Conservation (phyloP, 2,113 vertebrate genomes). For the Ceratotherium simum region DNA sequence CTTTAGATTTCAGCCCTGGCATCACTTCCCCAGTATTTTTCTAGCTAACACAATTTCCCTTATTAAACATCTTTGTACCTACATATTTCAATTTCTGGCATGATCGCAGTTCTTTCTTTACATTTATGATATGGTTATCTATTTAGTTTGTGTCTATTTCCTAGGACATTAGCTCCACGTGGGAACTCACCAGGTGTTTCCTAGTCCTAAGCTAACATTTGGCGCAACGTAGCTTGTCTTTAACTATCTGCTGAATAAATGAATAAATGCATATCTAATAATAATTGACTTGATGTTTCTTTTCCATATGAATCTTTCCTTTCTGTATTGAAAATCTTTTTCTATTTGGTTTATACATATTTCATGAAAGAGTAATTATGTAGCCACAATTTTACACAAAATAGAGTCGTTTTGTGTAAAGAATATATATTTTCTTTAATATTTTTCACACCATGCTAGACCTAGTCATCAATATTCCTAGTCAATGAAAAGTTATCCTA, state of each 20-base stretch:
- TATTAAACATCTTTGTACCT: background rate
- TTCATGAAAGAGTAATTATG: background rate
- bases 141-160: background rate
- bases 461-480: background rate
- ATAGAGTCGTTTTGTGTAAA: background rate
- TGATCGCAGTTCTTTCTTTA: background rate
- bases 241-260: background rate
- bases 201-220: background rate
- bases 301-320: background rate
- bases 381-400: background rate
- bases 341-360: background rate
- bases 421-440: constrained; percentile 1
- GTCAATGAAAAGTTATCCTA: background rate
- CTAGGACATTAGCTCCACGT: background rate
- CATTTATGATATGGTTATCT: background rate
- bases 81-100: background rate
- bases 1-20: background rate
- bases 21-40: background rate
- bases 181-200: background rate
- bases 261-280: background rate
- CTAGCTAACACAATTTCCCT: background rate
- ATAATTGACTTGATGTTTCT: background rate
- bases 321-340: background rate
- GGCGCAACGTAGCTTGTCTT: background rate
- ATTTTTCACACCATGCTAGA: background rate